Evolutionary conservation across 2,797 vertebrate species (phyloP).

Genomic region (Lithobates sylvaticus): DNA sequence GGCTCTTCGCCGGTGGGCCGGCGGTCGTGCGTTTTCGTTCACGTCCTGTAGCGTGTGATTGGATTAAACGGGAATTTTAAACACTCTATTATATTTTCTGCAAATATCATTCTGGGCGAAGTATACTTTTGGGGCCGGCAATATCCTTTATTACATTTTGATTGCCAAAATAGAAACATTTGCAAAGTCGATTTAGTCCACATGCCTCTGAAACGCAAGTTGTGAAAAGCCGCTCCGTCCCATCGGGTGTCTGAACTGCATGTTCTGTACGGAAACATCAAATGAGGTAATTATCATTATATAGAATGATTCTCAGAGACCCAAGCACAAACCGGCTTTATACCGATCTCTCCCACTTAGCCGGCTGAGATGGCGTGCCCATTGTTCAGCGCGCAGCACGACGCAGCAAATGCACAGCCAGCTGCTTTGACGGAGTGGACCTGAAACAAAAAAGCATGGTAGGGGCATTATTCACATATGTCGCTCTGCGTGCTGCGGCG

Average conservation of each 20-base stretch:
- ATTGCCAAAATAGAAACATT: constrained; percentile 15
- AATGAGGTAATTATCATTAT: constrained; percentile 59
- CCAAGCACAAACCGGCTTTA: constrained; percentile 15
- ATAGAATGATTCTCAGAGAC: constrained; percentile 44
- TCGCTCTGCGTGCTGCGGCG: neutral
- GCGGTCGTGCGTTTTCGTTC: no score
- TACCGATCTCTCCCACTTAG: constrained; percentile 33
- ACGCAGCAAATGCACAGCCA: constrained; percentile 26
- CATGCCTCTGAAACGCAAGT: constrained; percentile 9
- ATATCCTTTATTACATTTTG: constrained; percentile 9
- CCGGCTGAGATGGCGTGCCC: constrained; percentile 26
- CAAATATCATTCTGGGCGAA: neutral
- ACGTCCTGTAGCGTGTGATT: no score
- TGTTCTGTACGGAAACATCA: constrained; percentile 51
- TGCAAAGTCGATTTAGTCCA: constrained; percentile 28
- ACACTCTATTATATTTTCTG: no score
- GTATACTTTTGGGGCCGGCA: neutral
- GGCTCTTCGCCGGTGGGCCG: no score
- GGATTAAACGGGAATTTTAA: no score
- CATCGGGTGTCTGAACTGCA: constrained; percentile 56
- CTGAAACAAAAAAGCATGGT: constrained; percentile 40
- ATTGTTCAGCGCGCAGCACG: constrained; percentile 49
- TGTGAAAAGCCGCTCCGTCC: constrained; percentile 1
- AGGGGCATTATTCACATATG: constrained; percentile 9
- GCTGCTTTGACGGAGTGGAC: constrained; percentile 46